Conservation (phyloP, 2,113 vertebrate species). For the Anhinga rufa region DNA sequence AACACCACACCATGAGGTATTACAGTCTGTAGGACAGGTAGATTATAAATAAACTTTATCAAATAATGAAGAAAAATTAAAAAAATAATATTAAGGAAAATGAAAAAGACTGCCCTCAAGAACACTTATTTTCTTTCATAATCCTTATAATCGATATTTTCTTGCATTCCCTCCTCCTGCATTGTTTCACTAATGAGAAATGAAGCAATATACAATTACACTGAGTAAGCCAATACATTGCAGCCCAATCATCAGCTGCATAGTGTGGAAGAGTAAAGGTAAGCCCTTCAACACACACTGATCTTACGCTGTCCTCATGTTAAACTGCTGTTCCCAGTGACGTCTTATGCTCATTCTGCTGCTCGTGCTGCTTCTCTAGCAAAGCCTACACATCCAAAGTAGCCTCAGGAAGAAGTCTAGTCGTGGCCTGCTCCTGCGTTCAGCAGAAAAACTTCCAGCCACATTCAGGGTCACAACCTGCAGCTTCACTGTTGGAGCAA, state of each 20-base stretch:
- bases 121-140: not conserved
- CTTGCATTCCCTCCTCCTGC: not conserved
- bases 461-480: not conserved
- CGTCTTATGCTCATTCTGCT: not conserved
- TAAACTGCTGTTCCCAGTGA: not conserved
- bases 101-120: not conserved
- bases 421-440: not conserved
- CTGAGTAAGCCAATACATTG: not conserved
- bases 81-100: not conserved
- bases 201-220: not conserved
- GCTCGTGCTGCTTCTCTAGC: not conserved
- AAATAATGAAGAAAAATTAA: not conserved
- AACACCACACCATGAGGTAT: not conserved
- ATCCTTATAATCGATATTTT: not conserved
- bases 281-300: not conserved
- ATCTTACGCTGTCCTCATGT: not conserved
- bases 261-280: not conserved
- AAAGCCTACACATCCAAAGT: not conserved
- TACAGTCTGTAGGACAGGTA: not conserved
- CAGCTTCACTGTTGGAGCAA: not conserved
- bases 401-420: not conserved
- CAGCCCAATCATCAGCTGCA: not conserved
- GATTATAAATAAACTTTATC: not conserved
- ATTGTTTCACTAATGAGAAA: not conserved
- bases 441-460: not conserved